These are phyloP conservation scores for Bombus polaris DNA, from an alignment of 1,140 invertebrate genomes.

Conservation along the genomic window DNA sequence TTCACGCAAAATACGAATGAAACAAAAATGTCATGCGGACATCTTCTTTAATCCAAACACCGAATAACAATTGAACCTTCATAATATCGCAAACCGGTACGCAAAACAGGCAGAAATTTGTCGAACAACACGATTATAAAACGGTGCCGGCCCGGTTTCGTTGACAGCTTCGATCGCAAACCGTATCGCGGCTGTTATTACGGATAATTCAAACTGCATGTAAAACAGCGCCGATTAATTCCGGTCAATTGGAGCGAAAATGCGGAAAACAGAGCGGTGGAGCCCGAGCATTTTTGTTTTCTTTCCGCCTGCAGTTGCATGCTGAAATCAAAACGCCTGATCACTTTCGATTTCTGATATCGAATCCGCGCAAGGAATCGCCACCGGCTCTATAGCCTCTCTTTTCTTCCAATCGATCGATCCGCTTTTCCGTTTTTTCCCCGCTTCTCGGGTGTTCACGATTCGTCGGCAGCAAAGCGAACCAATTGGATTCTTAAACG, in stretches of 20 bases:
- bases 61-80: slow-evolving; percentile 24
- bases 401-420: slow-evolving; percentile 43
- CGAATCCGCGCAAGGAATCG: slow-evolving; percentile 41
- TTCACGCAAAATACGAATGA: neutral
- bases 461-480: neutral
- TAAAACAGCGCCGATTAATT: slow-evolving; percentile 64
- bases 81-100: slow-evolving; percentile 38
- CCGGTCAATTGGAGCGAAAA: slow-evolving; percentile 61
- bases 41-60: slow-evolving; percentile 17
- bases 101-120: slow-evolving; percentile 20
- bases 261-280: slow-evolving; percentile 24
- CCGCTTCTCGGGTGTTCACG: neutral
- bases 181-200: slow-evolving; percentile 53
- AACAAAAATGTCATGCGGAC: neutral
- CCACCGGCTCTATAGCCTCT: slow-evolving; percentile 27
- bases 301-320: slow-evolving; percentile 37
- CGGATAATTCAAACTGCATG: slow-evolving; percentile 64
- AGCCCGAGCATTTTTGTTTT: slow-evolving; percentile 44
- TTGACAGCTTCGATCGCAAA: slow-evolving; percentile 49
- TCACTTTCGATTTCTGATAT: slow-evolving; percentile 76
- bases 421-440: slow-evolving; percentile 32
- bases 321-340: slow-evolving; percentile 71
- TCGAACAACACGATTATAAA: slow-evolving; percentile 59
- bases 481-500: neutral
- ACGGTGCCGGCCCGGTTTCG: slow-evolving; percentile 38